phyloP scores from a whole-genome alignment of 2,113 vertebrate species.

The Pungitius pungitius region DNA sequence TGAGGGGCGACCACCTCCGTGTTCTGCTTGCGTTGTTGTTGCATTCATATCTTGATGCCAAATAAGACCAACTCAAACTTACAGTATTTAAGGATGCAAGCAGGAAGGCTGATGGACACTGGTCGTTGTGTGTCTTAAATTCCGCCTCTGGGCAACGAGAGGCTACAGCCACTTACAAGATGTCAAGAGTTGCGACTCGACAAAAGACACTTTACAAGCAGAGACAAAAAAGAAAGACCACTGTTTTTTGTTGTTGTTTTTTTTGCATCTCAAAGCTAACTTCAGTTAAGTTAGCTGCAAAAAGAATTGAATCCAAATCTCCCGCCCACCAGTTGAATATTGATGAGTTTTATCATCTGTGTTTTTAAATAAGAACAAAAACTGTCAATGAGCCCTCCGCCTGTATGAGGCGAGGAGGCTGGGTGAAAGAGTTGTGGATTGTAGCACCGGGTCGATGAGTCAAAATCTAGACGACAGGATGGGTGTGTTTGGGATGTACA shows the following conservation, averaged over 20 bases:
- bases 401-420: conserved; percentile 66
- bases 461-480: conserved; percentile 39
- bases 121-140: conserved; percentile 67
- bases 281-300: conserved; percentile 70
- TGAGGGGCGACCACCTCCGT: conserved; percentile 35
- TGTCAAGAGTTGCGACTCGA: conserved; percentile 76
- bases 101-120: conserved; percentile 61
- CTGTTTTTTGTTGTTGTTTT: conserved; percentile 38
- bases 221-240: conserved; percentile 67
- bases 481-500: conserved; percentile 32
- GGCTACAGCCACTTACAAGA: conserved; percentile 77
- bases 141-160: conserved; percentile 72
- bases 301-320: conserved; percentile 73
- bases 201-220: conserved; percentile 71
- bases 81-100: conserved; percentile 50
- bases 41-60: conserved; percentile 70
- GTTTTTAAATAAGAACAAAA: conserved; percentile 82
- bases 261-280: conserved; percentile 70
- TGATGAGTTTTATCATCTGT: conserved; percentile 98
- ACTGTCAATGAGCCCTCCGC: conserved; percentile 68
- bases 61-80: conserved; percentile 62
- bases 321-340: conserved; percentile 81
- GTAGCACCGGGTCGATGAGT: conserved; percentile 38
- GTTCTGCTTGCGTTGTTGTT: conserved; percentile 56
- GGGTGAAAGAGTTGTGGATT: conserved; percentile 62